Percentiles rank a stretch among this genome's conserved stretches.
These are phyloP conservation scores for Tychaedon coryphoeus DNA, from an alignment of 2,113 vertebrate genomes.

Conservation along the genomic window DNA sequence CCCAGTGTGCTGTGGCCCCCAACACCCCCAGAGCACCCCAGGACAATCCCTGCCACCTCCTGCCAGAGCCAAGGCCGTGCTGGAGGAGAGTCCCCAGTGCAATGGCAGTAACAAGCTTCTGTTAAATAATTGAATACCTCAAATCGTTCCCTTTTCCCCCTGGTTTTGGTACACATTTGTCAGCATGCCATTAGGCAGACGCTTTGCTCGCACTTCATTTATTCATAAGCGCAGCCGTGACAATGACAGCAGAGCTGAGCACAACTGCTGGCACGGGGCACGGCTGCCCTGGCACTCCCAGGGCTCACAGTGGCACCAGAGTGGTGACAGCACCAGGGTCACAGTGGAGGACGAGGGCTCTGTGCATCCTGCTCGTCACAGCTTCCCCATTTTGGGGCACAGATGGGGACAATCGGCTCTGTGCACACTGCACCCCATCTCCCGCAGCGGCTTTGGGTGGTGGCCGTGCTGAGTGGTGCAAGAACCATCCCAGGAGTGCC, in stretches of 20 bases:
- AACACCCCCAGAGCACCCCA: fast-evolving
- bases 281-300: not conserved
- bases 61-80: fast-evolving
- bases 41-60: not conserved
- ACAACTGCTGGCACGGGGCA: not conserved
- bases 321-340: fast-evolving
- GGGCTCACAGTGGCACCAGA: not conserved
- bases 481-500: not conserved
- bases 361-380: fast-evolving
- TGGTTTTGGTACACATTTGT: slow-evolving; percentile 19
- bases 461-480: not conserved
- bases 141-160: slow-evolving; percentile 56
- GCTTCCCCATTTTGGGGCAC: fast-evolving
- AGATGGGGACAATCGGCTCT: fast-evolving
- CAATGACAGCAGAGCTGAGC: not conserved
- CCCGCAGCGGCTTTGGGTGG: not conserved
- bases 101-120: slow-evolving; percentile 23
- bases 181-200: slow-evolving; percentile 51
- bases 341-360: fast-evolving
- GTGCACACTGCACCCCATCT: fast-evolving
- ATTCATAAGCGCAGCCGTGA: not conserved
- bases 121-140: slow-evolving; percentile 55
- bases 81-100: not conserved
- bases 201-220: slow-evolving; percentile 50
- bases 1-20: fast-evolving